These are phyloP conservation scores for Syndactyla subalaris DNA, from an alignment of 2,797 vertebrate genomes.

Conservation along the genomic window DNA sequence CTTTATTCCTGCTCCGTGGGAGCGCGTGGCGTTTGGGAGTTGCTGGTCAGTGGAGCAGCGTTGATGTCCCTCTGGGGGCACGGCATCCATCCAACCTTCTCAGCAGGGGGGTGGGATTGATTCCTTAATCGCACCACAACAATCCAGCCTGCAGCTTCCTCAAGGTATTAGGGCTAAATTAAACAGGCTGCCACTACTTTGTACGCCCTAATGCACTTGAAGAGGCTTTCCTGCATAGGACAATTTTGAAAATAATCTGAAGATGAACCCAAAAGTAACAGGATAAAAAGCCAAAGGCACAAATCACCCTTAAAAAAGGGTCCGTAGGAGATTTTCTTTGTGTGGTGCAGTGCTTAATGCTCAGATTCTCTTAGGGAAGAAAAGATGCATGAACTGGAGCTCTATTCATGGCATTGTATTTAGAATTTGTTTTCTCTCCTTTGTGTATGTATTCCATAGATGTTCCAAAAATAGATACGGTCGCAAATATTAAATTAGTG, in stretches of 20 bases:
- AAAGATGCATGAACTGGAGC: background rate
- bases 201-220: slow-evolving; percentile 45
- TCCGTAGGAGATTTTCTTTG: background rate
- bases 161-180: slow-evolving; percentile 63
- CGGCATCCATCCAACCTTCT: slow-evolving; percentile 2
- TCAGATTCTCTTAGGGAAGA: background rate
- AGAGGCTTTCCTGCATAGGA: slow-evolving; percentile 23
- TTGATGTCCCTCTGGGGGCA: background rate
- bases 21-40: background rate
- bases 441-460: background rate
- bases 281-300: slow-evolving; percentile 1
- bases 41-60: slow-evolving; percentile 18
- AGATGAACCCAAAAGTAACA: slow-evolving; percentile 21
- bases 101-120: background rate
- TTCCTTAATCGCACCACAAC: slow-evolving; percentile 32
- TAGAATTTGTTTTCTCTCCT: background rate
- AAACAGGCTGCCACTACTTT: slow-evolving; percentile 39
- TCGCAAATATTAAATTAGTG: background rate
- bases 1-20: fast-evolving
- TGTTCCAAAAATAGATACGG: slow-evolving; percentile 10
- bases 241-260: slow-evolving; percentile 21
- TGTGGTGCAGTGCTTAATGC: background rate
- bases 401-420: slow-evolving; percentile 2
- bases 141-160: slow-evolving; percentile 51
- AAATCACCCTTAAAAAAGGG: background rate